Conservation (phyloP, 2,888 invertebrate genomes). For the Drosophila sordidula region DNA sequence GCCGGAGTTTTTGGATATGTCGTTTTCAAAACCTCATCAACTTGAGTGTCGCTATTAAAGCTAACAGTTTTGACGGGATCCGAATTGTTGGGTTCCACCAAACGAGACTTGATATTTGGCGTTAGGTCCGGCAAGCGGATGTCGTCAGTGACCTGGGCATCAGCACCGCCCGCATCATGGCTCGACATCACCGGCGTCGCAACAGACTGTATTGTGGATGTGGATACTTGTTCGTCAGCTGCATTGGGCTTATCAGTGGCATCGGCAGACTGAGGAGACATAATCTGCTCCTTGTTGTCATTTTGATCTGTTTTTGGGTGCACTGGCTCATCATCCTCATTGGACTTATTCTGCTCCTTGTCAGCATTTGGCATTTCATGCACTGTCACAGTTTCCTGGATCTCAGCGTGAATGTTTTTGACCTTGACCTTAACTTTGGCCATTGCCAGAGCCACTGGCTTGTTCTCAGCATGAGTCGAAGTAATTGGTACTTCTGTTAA, state of each 20-base stretch:
- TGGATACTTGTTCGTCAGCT: neutral
- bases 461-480: neutral
- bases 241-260: neutral
- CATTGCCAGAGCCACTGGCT: no score
- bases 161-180: neutral
- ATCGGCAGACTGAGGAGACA: neutral
- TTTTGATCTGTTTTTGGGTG: neutral
- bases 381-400: neutral
- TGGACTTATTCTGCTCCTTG: neutral
- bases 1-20: slow-evolving; percentile 78
- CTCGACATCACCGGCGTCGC: neutral
- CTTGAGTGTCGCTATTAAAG: slow-evolving; percentile 49
- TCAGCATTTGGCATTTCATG: neutral
- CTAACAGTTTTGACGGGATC: slow-evolving; percentile 50
- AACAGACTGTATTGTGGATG: neutral
- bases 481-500: neutral
- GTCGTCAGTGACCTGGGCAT: neutral
- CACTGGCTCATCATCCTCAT: neutral
- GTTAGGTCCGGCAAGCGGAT: slow-evolving; percentile 13
- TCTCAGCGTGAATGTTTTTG: slow-evolving; percentile 1
- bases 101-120: slow-evolving; percentile 11
- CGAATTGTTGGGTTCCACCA: neutral
- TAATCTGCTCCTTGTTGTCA: neutral
- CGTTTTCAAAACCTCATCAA: slow-evolving; percentile 47
- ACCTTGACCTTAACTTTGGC: slow-evolving; percentile 22